Evolutionary conservation across 2,888 invertebrate genomes (phyloP).

Genomic region (Synergus gifuensis): DNA sequence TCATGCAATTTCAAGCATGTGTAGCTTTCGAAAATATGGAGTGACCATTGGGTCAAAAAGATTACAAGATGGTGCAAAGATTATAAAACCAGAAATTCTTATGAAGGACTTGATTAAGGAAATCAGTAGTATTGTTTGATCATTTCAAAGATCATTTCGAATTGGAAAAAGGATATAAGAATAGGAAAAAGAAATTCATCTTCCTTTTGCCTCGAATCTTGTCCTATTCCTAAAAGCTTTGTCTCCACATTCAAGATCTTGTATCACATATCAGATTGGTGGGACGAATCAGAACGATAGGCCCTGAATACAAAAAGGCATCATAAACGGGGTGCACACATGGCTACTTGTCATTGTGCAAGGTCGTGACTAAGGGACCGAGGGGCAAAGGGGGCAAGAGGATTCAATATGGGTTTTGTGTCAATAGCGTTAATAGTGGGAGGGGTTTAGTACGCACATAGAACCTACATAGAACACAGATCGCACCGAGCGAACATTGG

Average conservation of each 20-base stretch:
- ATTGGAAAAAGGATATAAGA: no score
- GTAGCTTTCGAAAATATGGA: slow-evolving; percentile 8
- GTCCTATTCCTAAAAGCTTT: slow-evolving; percentile 3
- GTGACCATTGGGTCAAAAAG: background rate
- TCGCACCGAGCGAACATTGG: slow-evolving; percentile 62
- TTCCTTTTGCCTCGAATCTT: slow-evolving; percentile 44
- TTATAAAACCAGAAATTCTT: no score
- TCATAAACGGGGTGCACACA: slow-evolving; percentile 53
- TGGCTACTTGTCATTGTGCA: slow-evolving; percentile 61
- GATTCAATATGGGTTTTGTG: slow-evolving; percentile 67
- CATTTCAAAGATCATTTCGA: no score
- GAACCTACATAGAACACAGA: slow-evolving; percentile 51
- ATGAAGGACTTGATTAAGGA: no score
- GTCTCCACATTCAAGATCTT: slow-evolving; percentile 2
- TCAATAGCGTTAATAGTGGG: slow-evolving; percentile 74
- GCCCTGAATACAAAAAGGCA: slow-evolving; percentile 18
- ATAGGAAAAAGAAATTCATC: no score
- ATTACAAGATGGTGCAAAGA: no score
- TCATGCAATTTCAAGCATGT: slow-evolving; percentile 9
- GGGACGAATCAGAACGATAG: slow-evolving; percentile 30
- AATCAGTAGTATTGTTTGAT: no score
- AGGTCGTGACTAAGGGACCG: slow-evolving; percentile 46
- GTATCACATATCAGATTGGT: slow-evolving; percentile 28
- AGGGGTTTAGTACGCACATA: slow-evolving; percentile 63
- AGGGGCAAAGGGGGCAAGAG: slow-evolving; percentile 47